These are phyloP conservation scores for Dendrophyllia cribrosa DNA, from an alignment of 64 coral and sea anemone species.

Conservation along the genomic window DNA sequence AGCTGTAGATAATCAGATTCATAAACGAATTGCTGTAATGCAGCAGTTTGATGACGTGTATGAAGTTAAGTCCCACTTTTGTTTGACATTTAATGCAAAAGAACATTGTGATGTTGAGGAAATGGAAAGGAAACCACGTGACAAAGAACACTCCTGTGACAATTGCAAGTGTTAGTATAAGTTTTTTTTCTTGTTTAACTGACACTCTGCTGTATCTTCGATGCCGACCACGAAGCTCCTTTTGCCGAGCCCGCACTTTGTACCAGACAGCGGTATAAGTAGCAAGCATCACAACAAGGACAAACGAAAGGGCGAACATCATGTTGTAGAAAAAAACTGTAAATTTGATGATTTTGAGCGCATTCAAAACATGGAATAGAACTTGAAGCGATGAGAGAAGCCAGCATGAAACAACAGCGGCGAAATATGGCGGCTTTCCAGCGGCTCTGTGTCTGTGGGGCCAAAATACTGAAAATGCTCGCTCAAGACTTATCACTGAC, in stretches of 20 bases:
- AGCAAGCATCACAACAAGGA: conserved; percentile 57
- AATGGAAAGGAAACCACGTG: conserved; percentile 90
- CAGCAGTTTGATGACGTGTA: conserved; percentile 70
- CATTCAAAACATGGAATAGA: conserved; percentile 10
- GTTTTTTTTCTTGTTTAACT: conserved; percentile 66
- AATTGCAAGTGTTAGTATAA: conserved; percentile 73
- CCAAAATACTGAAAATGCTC: conserved; percentile 72
- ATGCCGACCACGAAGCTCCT: conserved; percentile 1
- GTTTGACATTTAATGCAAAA: conserved; percentile 50
- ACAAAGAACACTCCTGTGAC: conserved; percentile 82
- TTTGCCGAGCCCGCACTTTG: conserved; percentile 54
- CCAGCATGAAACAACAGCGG: conserved; percentile 54
- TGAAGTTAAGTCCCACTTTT: background rate
- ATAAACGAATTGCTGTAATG: conserved; percentile 83
- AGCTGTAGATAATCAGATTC: conserved; percentile 89
- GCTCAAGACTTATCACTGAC: conserved; percentile 71
- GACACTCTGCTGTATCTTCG: background rate
- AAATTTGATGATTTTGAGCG: conserved; percentile 31
- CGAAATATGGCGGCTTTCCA: conserved; percentile 39
- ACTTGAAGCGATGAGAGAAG: conserved; percentile 36
- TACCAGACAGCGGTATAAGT: conserved; percentile 81
- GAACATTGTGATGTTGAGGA: conserved; percentile 78
- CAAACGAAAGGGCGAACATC: conserved; percentile 66
- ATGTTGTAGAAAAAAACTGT: conserved; percentile 69
- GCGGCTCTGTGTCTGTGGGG: conserved; percentile 71